These are phyloP conservation scores for Aricia artaxerxes DNA, from an alignment of 2,888 invertebrate genomes.

Conservation along the genomic window DNA sequence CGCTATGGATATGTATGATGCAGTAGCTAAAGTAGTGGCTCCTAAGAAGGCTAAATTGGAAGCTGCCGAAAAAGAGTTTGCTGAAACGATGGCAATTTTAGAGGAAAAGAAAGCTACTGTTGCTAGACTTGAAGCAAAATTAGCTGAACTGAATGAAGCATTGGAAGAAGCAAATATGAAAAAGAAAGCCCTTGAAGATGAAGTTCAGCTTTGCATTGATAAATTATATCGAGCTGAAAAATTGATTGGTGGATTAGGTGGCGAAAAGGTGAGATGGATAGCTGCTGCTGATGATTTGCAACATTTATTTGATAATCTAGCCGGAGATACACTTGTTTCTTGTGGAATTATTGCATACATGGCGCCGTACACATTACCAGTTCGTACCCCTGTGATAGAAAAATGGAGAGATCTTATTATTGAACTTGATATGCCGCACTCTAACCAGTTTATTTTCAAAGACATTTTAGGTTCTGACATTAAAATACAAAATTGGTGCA, in stretches of 20 bases:
- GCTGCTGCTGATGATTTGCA: conserved; percentile 88
- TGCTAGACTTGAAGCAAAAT: conserved; percentile 86
- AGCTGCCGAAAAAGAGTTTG: conserved; percentile 89
- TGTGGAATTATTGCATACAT: conserved; percentile 94
- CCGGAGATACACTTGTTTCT: conserved; percentile 94
- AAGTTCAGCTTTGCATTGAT: conserved; percentile 89
- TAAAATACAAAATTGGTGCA: conserved; percentile 92
- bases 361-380: conserved; percentile 89
- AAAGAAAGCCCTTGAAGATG: conserved; percentile 85
- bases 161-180: conserved; percentile 83
- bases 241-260: conserved; percentile 92
- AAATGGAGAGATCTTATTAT: conserved; percentile 88
- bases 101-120: conserved; percentile 91
- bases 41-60: conserved; percentile 92
- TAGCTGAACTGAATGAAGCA: conserved; percentile 86
- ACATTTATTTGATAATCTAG: conserved; percentile 87
- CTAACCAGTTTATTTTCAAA: conserved; percentile 85
- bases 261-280: conserved; percentile 93
- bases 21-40: conserved; percentile 89
- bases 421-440: conserved; percentile 87
- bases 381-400: conserved; percentile 79
- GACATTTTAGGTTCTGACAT: conserved; percentile 91
- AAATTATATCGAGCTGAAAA: conserved; percentile 93
- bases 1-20: conserved; percentile 94
- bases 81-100: conserved; percentile 90